Percentiles rank a stretch among this genome's conserved stretches.
Evolutionary conservation across 2,113 vertebrate species (phyloP).

Genomic region (Zootoca vivipara): DNA sequence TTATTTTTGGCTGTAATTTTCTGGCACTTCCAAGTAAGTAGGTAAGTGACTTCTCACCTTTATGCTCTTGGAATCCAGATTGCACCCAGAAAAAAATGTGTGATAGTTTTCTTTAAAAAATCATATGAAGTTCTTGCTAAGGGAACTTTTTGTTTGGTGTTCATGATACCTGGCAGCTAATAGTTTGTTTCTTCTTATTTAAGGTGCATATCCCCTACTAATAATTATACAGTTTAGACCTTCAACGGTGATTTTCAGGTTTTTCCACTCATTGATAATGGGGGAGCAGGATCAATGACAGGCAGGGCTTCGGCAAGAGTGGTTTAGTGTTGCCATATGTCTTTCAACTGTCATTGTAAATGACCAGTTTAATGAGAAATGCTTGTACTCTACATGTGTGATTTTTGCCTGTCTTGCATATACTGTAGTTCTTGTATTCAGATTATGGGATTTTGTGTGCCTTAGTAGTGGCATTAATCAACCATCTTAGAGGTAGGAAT

Average conservation of each 20-base stretch:
- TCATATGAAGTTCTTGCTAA: background rate
- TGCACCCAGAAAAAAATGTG: background rate
- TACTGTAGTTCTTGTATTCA: conserved; percentile 27
- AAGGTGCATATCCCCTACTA: background rate
- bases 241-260: background rate
- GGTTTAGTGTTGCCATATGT: conserved; percentile 8
- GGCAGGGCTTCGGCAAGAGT: background rate
- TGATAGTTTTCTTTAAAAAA: background rate
- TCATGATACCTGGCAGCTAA: background rate
- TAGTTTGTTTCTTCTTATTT: background rate
- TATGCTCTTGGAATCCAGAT: background rate
- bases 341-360: conserved; percentile 37
- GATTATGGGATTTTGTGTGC: background rate
- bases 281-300: background rate
- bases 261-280: background rate
- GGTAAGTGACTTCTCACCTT: background rate
- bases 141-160: background rate
- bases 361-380: conserved; percentile 33
- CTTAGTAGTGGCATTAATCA: conserved; percentile 25
- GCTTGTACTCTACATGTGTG: conserved; percentile 25
- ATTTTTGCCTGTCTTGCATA: background rate
- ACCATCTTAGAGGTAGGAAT: conserved; percentile 30
- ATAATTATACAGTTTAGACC: background rate
- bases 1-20: background rate
- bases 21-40: background rate